Evolutionary conservation across 2,797 vertebrate species (phyloP).

Genomic region (Gadopsis bispinosus): DNA sequence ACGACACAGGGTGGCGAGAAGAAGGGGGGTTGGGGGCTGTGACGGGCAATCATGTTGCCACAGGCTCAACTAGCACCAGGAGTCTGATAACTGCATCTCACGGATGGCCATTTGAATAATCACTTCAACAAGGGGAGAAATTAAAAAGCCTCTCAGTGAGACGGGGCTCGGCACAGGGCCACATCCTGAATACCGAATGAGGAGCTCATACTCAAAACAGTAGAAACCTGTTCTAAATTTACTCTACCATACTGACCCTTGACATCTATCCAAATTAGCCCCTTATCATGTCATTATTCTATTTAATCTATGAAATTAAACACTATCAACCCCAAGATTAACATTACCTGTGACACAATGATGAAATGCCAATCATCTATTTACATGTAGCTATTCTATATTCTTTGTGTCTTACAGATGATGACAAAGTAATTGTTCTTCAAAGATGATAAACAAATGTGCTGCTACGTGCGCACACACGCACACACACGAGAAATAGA

Average conservation of each 20-base stretch:
- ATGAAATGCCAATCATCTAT: slow-evolving; percentile 43
- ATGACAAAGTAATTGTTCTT: slow-evolving; percentile 38
- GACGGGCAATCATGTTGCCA: slow-evolving; percentile 79
- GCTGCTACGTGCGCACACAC: neutral
- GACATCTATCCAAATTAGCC: slow-evolving; percentile 55
- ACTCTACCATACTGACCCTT: slow-evolving; percentile 50
- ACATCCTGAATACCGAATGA: slow-evolving; percentile 82
- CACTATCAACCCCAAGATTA: neutral
- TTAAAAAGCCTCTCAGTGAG: slow-evolving; percentile 84
- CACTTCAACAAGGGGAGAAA: slow-evolving; percentile 86
- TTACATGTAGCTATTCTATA: neutral
- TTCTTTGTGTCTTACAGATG: slow-evolving; percentile 25
- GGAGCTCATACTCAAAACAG: slow-evolving; percentile 66
- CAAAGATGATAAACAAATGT: slow-evolving; percentile 23
- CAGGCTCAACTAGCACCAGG: slow-evolving; percentile 82
- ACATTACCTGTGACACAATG: slow-evolving; percentile 23
- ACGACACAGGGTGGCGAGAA: slow-evolving; percentile 58
- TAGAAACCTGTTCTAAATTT: slow-evolving; percentile 58
- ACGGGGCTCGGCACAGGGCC: slow-evolving; percentile 74
- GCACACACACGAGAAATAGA: slow-evolving; percentile 24
- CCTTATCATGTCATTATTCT: slow-evolving; percentile 49
- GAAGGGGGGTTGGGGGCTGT: slow-evolving; percentile 50
- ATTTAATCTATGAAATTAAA: slow-evolving; percentile 42
- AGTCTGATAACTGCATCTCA: slow-evolving; percentile 86
- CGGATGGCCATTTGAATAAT: slow-evolving; percentile 87